Evolutionary conservation across 1,140 invertebrate genomes (phyloP).

Genomic region (Magallana angulata): DNA sequence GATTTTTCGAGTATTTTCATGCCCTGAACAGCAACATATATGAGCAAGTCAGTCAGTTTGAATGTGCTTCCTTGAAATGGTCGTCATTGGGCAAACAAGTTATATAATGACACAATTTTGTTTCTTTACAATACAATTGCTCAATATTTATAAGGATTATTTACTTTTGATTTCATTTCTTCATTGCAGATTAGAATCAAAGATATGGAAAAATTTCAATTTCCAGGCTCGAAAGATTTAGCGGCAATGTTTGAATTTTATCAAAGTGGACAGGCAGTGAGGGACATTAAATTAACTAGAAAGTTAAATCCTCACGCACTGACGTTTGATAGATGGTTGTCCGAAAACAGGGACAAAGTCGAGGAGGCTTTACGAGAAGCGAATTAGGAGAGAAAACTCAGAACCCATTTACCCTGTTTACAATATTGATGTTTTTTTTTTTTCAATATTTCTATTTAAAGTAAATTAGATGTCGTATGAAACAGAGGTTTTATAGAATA

Average conservation of each 20-base stretch:
- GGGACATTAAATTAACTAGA: conserved; percentile 64
- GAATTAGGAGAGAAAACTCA: neutral
- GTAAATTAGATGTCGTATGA: too few relatives aligned
- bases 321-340: conserved; percentile 65
- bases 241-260: conserved; percentile 72
- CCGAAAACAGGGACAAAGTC: conserved; percentile 52
- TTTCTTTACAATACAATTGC: too few relatives aligned
- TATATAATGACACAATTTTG: too few relatives aligned
- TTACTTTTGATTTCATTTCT: neutral
- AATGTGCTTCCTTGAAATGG: too few relatives aligned
- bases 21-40: too few relatives aligned
- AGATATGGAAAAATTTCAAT: conserved; percentile 69
- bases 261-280: conserved; percentile 41
- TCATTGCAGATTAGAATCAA: conserved; percentile 65
- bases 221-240: conserved; percentile 66
- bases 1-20: too few relatives aligned
- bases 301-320: conserved; percentile 57
- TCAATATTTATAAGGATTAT: too few relatives aligned
- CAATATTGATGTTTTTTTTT: too few relatives aligned
- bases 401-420: neutral
- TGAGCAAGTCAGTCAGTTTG: too few relatives aligned
- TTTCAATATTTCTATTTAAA: too few relatives aligned
- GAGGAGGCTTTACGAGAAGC: conserved; percentile 48
- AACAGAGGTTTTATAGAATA: too few relatives aligned
- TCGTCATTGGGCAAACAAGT: too few relatives aligned